Conservation (phyloP, 2,113 vertebrate genomes). For the Onychorhynchus coronatus region DNA sequence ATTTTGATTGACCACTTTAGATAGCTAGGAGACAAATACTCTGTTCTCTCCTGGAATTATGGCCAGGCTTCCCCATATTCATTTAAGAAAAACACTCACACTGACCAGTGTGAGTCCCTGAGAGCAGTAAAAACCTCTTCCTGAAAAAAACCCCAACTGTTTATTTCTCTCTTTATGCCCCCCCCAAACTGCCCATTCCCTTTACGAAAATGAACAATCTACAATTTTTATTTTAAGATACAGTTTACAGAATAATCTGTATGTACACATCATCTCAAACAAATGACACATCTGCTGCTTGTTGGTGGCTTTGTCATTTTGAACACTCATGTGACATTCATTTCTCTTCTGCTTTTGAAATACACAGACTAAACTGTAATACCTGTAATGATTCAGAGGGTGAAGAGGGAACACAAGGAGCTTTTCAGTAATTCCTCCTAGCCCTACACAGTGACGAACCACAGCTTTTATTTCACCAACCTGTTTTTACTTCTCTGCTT, state of each 20-base stretch:
- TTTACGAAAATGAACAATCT: background rate
- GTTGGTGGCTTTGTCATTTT: background rate
- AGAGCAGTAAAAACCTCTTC: background rate
- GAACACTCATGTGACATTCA: background rate
- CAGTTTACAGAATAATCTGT: background rate
- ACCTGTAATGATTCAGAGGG: background rate
- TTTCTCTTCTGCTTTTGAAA: constrained; percentile 35
- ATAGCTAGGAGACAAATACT: background rate
- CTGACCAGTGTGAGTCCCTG: too few species aligned
- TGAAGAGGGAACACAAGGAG: background rate
- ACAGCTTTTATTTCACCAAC: background rate
- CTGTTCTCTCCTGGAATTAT: background rate
- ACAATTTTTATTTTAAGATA: background rate
- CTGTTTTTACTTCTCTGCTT: background rate
- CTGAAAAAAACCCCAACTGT: background rate
- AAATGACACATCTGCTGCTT: background rate
- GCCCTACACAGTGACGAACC: background rate
- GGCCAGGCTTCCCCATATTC: background rate
- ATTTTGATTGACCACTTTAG: background rate
- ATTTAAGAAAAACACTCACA: background rate
- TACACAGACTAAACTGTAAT: background rate
- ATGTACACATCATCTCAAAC: background rate
- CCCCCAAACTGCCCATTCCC: background rate
- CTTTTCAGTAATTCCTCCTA: constrained; percentile 2
- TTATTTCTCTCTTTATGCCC: background rate